Base-by-base conservation (phyloP, 2,113 vertebrate species). In the Entomyzon cyanotis region DNA sequence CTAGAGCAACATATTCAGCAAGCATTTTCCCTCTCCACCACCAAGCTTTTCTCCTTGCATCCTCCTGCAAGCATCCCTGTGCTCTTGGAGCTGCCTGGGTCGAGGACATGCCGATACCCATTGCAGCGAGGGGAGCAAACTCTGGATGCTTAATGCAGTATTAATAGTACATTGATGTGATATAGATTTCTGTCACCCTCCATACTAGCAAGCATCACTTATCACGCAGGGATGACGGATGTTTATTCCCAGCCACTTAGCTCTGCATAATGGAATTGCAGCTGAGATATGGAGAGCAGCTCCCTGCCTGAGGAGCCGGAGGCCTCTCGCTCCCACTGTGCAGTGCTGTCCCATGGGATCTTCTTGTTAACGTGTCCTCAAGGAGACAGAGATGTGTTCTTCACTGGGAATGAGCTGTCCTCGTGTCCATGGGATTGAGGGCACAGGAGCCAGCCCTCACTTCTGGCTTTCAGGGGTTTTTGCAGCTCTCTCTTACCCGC, bases 121-220 rank as follows among this genome's bases (percentile, higher is more conserved):
- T 81, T 94, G 92, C 62, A 62, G 55, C 17, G 82, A 89, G 94
- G 69, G 90, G 85, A 77, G 35, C 82, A 44, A 93, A 94, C 84
- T 94, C 94, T 82, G 39, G 78, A 50, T 89, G 89, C 64, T 77
- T 97, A 97, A 97, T 97, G 92, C 93, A 89, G 95, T 96, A 98
- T 98, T 98, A 98, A 97, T 97, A 97, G 97, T 92, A 95, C 91
- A 84, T 97, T 69, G 63, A 95, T 90, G 62, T 89, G 96, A 97
- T 97, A 96, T 91, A 97, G 98, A 97, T 97, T 97, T 98, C 97
- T 97, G 98, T 97, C 97, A 96, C 95, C 94, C 89, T 96, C 94
- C 96, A 87, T 96, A 84, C 97, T 82, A 97, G 97, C 96, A 95
- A 94, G 96, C 96, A 97, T 97, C 55, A 46, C 97, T 98, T 97